Percentiles rank a stretch among this genome's conserved stretches.
Conservation (phyloP, 2,113 vertebrate genomes). For the Toxostoma redivivum region DNA sequence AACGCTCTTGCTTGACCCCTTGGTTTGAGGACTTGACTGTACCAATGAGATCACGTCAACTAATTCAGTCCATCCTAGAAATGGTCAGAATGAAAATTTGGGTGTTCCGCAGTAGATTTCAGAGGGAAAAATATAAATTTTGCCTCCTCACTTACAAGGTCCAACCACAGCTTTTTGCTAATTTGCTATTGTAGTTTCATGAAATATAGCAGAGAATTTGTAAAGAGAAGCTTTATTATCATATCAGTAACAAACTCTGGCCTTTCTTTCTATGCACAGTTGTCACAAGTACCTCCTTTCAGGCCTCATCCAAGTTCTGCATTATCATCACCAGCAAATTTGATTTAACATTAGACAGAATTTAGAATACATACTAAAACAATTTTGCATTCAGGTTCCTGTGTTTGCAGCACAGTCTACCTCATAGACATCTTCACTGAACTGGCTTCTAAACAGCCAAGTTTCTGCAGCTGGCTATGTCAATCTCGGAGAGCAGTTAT, state of each 20-base stretch:
- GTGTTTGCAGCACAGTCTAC: rapidly evolving
- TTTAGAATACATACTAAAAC: background rate
- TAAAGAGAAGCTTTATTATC: background rate
- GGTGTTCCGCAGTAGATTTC: background rate
- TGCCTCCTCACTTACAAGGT: background rate
- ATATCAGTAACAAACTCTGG: background rate
- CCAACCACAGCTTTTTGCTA: background rate
- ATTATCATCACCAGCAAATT: background rate
- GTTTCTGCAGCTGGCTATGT: background rate
- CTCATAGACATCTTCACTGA: background rate
- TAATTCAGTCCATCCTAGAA: background rate
- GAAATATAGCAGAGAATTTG: background rate
- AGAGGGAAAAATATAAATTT: background rate
- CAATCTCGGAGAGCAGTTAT: background rate
- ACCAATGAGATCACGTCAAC: background rate
- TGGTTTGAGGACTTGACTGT: background rate
- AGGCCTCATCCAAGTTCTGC: background rate
- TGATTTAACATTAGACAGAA: background rate
- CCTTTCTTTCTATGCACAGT: background rate
- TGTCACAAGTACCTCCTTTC: background rate
- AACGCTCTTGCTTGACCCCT: background rate
- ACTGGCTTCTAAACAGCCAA: background rate
- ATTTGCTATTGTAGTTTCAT: background rate
- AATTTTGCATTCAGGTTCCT: background rate
- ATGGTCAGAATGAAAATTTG: background rate